Evolutionary conservation across 2,797 vertebrate species (phyloP), one percentile per base, ranked within the genome.

Genomic region (Darevskia nairensis): DNA sequence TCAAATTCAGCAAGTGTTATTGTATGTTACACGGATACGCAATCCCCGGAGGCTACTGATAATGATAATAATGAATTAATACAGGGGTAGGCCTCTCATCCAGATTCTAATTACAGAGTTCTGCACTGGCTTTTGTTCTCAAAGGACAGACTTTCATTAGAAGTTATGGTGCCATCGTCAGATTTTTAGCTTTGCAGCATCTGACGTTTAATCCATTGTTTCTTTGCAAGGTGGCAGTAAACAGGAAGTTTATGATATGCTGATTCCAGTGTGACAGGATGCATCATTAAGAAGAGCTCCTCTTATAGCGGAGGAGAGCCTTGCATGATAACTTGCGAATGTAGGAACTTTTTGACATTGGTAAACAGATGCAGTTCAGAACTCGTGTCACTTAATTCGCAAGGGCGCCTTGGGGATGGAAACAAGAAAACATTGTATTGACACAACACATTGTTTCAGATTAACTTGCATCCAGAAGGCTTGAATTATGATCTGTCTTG

Each of bases 61-160:
- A 88, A 80, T 82, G 87, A 84, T 88, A 90, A 90, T 84, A 92
- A 82, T 86, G 87, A 89, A 91, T 88, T 91, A 89, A 93, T 94
- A 90, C 89, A 81, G 75, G 39, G 82, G 69, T 90, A 91, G 84
- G 90, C 89, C 92, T 95, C 86, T 92, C 90, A 89, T 91, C 76
- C 74, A 74, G 91, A 95, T 82, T 92, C 94, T 96, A 94, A 95
- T 95, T 96, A 83, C 91, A 90, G 94, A 95, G 92, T 91, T 94
- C 87, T 8, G 88, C 81, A 74, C 69, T 69, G 61, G 44, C 9
- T 93, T 94, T 23, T 6, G 44, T 94, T 93, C 92, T 95, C 93
- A 50, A 85, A 93, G 92, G 92, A 94, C 89, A 94, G 74, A 64
- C 83, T 95, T 91, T 94, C 86, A 93, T 88, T 88, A 90, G 74